Evolutionary conservation across 1,140 invertebrate species (phyloP).

Genomic region (Lasioglossum albipes): DNA sequence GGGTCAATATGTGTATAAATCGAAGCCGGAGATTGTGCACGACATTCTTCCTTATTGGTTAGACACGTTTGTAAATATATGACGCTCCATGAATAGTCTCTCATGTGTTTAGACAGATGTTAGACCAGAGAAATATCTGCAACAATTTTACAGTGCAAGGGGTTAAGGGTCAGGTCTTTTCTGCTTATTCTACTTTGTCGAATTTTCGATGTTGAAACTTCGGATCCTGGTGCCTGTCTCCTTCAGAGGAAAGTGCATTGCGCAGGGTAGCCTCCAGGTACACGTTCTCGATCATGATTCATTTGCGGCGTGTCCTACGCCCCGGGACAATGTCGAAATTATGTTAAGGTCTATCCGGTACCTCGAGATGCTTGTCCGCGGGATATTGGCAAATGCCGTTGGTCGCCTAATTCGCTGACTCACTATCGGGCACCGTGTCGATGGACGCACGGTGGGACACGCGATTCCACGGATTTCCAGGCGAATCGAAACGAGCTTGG

Average conservation of each 20-base stretch:
- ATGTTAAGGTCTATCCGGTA: slow-evolving; percentile 31
- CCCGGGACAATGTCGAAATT: slow-evolving; percentile 25
- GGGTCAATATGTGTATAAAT: too few relatives aligned
- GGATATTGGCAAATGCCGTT: slow-evolving; percentile 41
- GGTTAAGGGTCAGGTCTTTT: too few relatives aligned
- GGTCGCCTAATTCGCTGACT: slow-evolving; percentile 45
- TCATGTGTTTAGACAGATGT: too few relatives aligned
- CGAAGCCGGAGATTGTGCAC: too few relatives aligned
- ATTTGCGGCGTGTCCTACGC: slow-evolving; percentile 3
- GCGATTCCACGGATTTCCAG: neutral
- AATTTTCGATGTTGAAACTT: too few relatives aligned
- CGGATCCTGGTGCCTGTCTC: neutral
- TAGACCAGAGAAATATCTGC: too few relatives aligned
- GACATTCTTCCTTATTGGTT: too few relatives aligned
- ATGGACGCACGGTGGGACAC: neutral
- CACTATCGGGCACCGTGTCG: slow-evolving; percentile 40
- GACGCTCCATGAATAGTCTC: too few relatives aligned
- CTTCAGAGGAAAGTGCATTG: neutral
- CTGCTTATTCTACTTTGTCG: too few relatives aligned
- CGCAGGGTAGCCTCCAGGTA: neutral
- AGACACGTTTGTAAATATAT: too few relatives aligned
- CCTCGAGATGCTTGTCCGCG: slow-evolving; percentile 16
- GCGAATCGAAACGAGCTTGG: neutral
- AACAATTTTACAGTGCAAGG: too few relatives aligned
- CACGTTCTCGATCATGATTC: slow-evolving; percentile 10